Conservation (phyloP, 92 coral and sea anemone genomes). For the Galaxea fascicularis region DNA sequence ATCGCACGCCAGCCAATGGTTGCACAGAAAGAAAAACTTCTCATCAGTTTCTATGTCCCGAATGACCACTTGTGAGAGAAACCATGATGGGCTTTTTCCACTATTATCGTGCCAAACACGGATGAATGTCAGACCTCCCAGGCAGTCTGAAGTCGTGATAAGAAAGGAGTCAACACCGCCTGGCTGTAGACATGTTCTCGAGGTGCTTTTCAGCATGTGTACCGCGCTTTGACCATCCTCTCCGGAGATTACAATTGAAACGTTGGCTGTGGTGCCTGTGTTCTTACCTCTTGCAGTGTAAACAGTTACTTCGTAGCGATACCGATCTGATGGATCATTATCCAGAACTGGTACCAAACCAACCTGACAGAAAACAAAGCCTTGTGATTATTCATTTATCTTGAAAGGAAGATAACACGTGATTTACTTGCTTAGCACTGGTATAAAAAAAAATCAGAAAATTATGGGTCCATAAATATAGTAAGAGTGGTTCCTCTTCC, state of each 20-base stretch:
- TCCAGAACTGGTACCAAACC: conserved; percentile 84
- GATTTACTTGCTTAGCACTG: no score
- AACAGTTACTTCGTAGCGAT: conserved; percentile 90
- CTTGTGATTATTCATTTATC: not conserved
- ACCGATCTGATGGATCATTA: conserved; percentile 74
- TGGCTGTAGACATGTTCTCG: conserved; percentile 69
- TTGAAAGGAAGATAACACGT: no score
- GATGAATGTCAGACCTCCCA: conserved; percentile 85
- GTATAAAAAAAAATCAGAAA: no score
- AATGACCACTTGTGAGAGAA: conserved; percentile 82
- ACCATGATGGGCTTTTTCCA: conserved; percentile 89
- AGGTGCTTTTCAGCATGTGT: conserved; percentile 72
- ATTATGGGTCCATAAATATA: no score
- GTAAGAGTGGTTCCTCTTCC: no score
- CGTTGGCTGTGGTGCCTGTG: conserved; percentile 86
- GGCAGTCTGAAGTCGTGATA: conserved; percentile 81
- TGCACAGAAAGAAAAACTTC: conserved; percentile 85
- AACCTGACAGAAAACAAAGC: conserved; percentile 30
- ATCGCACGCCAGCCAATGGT: conserved; percentile 98
- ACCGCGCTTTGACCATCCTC: conserved; percentile 85
- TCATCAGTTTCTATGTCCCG: conserved; percentile 89
- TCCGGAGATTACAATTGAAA: conserved; percentile 83
- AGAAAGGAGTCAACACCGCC: conserved; percentile 91
- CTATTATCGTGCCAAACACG: conserved; percentile 97
- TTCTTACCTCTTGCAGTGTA: conserved; percentile 89